Conservation (phyloP, 2,113 vertebrate genomes). For the Thunnus maccoyii region DNA sequence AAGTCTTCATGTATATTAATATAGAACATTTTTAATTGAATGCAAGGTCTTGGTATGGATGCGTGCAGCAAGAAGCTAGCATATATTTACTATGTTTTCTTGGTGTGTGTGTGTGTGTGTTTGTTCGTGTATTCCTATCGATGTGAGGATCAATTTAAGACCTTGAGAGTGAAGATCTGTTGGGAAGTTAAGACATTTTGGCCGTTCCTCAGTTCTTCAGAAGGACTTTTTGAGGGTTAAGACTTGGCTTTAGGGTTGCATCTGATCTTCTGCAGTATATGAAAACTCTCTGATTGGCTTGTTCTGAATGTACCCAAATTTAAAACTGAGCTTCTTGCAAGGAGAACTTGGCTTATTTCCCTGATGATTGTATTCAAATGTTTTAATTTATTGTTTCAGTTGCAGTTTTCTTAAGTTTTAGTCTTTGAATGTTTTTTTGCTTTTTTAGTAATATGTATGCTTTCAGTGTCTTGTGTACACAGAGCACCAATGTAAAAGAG, state of each 20-base stretch:
- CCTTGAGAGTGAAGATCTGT: not conserved
- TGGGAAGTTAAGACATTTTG: slow-evolving; percentile 18
- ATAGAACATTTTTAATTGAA: slow-evolving; percentile 28
- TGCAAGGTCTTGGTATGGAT: not conserved
- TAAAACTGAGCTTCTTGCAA: too few species aligned
- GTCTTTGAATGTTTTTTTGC: too few species aligned
- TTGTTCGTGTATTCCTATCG: slow-evolving; percentile 23
- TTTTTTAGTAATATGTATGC: too few species aligned
- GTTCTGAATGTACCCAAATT: too few species aligned
- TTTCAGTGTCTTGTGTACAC: too few species aligned
- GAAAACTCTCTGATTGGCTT: not conserved
- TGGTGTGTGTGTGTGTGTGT: slow-evolving; percentile 26
- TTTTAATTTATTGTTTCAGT: too few species aligned
- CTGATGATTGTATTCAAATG: too few species aligned
- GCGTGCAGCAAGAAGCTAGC: not conserved
- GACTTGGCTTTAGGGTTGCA: not conserved
- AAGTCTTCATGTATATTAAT: slow-evolving; percentile 50
- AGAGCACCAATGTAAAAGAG: too few species aligned
- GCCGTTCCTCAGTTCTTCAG: not conserved
- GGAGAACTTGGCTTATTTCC: too few species aligned
- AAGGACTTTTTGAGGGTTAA: not conserved
- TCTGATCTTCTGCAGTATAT: not conserved
- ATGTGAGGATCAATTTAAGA: not conserved
- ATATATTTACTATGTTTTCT: slow-evolving; percentile 15
- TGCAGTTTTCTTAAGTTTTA: too few species aligned